Percentiles rank a stretch among this genome's conserved stretches.
phyloP scores from a whole-genome alignment of 2,797 vertebrate genomes.

The Sebastes umbrosus region DNA sequence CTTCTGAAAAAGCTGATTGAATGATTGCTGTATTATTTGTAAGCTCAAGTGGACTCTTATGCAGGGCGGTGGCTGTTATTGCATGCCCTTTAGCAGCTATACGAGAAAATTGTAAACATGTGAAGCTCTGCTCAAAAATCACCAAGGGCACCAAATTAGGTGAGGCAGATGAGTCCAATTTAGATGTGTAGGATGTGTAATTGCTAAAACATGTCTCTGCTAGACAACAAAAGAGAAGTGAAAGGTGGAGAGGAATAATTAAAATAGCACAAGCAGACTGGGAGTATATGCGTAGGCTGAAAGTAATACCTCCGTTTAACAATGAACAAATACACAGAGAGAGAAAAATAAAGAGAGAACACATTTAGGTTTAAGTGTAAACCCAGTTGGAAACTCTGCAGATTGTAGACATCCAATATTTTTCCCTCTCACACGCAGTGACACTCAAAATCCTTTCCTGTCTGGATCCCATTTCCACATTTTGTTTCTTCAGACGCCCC shows the following conservation, averaged over 20 bases:
- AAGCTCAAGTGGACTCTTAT: not conserved
- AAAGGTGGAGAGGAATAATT: conserved; percentile 16
- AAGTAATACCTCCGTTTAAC: not conserved
- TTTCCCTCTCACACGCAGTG: not conserved
- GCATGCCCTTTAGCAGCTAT: not conserved
- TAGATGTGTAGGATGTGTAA: conserved; percentile 25
- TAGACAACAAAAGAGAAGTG: conserved; percentile 3
- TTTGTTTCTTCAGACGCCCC: conserved; percentile 28
- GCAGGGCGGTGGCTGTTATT: not conserved
- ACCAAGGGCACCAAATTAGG: not conserved
- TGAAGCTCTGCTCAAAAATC: not conserved
- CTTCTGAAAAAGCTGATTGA: not conserved
- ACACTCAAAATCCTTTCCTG: conserved; percentile 7
- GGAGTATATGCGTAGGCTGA: not conserved
- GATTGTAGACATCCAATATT: not conserved
- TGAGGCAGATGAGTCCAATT: conserved; percentile 29
- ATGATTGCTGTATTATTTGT: not conserved
- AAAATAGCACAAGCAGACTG: not conserved
- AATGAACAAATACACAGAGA: not conserved
- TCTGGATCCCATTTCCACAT: conserved; percentile 1
- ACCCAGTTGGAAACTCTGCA: not conserved
- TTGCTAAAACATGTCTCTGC: conserved; percentile 7
- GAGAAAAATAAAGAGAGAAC: not conserved
- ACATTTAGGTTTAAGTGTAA: not conserved
- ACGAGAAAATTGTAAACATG: not conserved